Percentiles rank a stretch among this genome's conserved stretches.
These are phyloP conservation scores for Beroe forskalii DNA, from an alignment of 37 sponge, comb jelly and placozoan genomes.

Conservation along the genomic window DNA sequence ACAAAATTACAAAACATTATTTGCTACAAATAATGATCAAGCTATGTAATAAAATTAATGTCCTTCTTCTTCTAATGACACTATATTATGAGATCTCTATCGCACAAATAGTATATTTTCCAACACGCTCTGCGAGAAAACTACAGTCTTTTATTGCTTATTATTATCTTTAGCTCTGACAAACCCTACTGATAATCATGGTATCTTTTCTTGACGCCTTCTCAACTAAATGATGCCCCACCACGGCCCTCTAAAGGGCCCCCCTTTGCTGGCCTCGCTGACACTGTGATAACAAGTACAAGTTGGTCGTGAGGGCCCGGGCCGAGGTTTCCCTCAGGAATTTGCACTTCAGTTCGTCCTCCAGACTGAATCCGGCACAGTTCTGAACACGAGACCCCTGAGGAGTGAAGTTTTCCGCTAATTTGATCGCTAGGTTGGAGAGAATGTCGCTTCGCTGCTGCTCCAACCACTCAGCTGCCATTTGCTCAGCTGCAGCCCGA, in stretches of 20 bases:
- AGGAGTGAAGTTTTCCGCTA: constrained; percentile 53
- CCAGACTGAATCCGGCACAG: constrained; percentile 45
- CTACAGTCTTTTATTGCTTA: too few relatives aligned
- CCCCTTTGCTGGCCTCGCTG: constrained; percentile 41
- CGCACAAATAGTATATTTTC: too few relatives aligned
- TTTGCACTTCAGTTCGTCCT: constrained; percentile 63
- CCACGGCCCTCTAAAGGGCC: not conserved
- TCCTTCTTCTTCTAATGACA: too few relatives aligned
- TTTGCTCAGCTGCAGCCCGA: constrained; percentile 45
- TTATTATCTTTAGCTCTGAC: too few relatives aligned
- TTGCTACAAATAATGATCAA: constrained; percentile 49
- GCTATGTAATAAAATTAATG: constrained; percentile 54
- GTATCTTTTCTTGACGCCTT: not conserved
- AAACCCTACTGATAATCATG: too few relatives aligned
- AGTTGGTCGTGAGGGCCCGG: constrained; percentile 57
- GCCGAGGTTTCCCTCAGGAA: constrained; percentile 49
- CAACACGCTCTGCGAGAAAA: too few relatives aligned
- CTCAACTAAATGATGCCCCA: not conserved
- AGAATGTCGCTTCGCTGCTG: constrained; percentile 56
- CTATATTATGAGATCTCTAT: too few relatives aligned
- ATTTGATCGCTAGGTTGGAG: constrained; percentile 28
- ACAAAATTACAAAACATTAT: constrained; percentile 49
- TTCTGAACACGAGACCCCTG: constrained; percentile 54
- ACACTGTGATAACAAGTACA: constrained; percentile 52
- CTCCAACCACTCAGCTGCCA: constrained; percentile 63